Percentiles rank a stretch among this genome's conserved stretches.
These are phyloP conservation scores for Oppia nitens DNA, from an alignment of 1,140 invertebrate species.

Conservation along the genomic window DNA sequence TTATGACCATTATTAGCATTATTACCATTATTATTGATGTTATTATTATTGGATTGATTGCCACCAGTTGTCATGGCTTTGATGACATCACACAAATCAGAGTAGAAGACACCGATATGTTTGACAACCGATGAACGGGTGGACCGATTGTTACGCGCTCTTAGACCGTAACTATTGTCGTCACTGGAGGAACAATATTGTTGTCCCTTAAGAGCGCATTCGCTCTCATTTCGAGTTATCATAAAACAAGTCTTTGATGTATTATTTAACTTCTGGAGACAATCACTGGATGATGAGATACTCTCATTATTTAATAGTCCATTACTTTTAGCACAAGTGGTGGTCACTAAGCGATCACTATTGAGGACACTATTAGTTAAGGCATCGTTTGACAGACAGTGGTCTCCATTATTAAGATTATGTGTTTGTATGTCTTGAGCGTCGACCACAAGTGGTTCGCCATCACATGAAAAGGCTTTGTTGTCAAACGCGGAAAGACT, in stretches of 20 bases:
- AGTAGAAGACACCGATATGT: constrained; percentile 10
- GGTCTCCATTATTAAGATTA: not conserved
- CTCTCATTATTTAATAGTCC: not conserved
- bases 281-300: too few species aligned
- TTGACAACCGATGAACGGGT: not conserved
- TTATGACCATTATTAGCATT: not conserved
- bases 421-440: not conserved
- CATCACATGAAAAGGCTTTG: not conserved
- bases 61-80: not conserved
- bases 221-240: not conserved
- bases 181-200: not conserved
- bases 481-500: not conserved
- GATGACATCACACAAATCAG: constrained; percentile 11
- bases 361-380: not conserved
- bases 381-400: not conserved
- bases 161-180: not conserved
- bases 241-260: not conserved
- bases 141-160: not conserved
- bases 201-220: not conserved
- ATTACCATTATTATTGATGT: not conserved
- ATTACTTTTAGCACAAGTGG: not conserved
- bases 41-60: not conserved
- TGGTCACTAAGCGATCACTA: not conserved
- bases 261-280: too few species aligned
- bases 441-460: not conserved